Evolutionary conservation across 2,113 vertebrate species (phyloP).

Genomic region (Acrocephalus kingi): DNA sequence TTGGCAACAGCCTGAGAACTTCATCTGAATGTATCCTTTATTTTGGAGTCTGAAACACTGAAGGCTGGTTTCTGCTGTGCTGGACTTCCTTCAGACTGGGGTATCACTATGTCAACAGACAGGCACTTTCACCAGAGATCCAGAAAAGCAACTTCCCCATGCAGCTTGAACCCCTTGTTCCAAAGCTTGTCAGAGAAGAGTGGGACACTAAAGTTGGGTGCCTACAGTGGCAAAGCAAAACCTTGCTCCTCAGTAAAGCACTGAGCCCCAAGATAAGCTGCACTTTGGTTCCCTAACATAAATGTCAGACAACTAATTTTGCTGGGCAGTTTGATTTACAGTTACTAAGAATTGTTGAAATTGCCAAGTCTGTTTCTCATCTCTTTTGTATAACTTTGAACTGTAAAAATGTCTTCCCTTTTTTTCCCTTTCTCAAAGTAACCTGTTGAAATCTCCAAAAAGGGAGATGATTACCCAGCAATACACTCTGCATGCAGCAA

Average conservation of each 20-base stretch:
- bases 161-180: neutral
- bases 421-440: neutral
- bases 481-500: neutral
- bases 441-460: neutral
- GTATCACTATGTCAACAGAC: neutral
- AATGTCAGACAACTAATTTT: neutral
- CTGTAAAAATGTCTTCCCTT: neutral
- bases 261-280: neutral
- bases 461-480: neutral
- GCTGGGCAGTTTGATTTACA: neutral
- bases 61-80: neutral
- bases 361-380: neutral
- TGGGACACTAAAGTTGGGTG: neutral
- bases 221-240: neutral
- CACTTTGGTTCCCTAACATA: neutral
- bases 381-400: neutral
- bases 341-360: neutral
- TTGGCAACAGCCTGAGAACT: neutral
- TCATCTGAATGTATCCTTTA: neutral
- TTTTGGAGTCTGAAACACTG: neutral
- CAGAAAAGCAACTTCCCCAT: neutral
- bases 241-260: fast-evolving
- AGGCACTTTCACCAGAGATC: neutral
- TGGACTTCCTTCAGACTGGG: neutral
- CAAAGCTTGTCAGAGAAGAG: neutral